Percentiles rank a stretch among this genome's conserved stretches.
Conservation (phyloP, 2,797 vertebrate genomes). For the Aplochiton taeniatus region DNA sequence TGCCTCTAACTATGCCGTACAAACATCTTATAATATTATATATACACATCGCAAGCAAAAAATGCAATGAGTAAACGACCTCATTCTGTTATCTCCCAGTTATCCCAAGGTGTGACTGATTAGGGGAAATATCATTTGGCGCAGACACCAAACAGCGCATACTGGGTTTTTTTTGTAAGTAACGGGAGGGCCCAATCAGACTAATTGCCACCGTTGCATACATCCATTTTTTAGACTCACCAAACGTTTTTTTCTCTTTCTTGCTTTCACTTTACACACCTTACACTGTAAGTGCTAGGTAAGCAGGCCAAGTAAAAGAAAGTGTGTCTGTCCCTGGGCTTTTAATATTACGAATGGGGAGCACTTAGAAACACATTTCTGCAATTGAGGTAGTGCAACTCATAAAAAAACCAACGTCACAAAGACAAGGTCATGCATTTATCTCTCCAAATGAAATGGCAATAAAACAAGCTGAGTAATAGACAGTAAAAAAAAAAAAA, state of each 20-base stretch:
- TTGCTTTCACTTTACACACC: constrained; percentile 14
- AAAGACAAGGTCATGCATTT: constrained; percentile 31
- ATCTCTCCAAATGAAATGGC: constrained; percentile 36
- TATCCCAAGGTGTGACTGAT: not conserved
- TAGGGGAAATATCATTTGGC: constrained; percentile 5
- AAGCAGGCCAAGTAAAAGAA: constrained; percentile 32
- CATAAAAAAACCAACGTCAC: constrained; percentile 23
- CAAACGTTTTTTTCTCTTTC: constrained; percentile 1
- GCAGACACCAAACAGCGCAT: not conserved
- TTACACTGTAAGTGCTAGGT: constrained; percentile 27
- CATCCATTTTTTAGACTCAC: constrained; percentile 27
- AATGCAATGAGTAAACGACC: too few species aligned
- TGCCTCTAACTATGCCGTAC: too few species aligned
- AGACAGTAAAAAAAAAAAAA: constrained; percentile 28
- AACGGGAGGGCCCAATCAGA: constrained; percentile 17
- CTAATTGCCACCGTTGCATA: constrained; percentile 47
- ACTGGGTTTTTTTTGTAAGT: constrained; percentile 27
- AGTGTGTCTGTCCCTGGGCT: constrained; percentile 28
- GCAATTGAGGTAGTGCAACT: constrained; percentile 11
- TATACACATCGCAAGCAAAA: too few species aligned
- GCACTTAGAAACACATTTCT: constrained; percentile 22
- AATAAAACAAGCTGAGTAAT: constrained; percentile 39
- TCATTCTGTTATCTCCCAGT: too few species aligned
- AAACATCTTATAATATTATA: too few species aligned
- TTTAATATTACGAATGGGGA: constrained; percentile 41